Evolutionary conservation across 2,888 invertebrate genomes (phyloP).

Genomic region (Tethea ocularis): DNA sequence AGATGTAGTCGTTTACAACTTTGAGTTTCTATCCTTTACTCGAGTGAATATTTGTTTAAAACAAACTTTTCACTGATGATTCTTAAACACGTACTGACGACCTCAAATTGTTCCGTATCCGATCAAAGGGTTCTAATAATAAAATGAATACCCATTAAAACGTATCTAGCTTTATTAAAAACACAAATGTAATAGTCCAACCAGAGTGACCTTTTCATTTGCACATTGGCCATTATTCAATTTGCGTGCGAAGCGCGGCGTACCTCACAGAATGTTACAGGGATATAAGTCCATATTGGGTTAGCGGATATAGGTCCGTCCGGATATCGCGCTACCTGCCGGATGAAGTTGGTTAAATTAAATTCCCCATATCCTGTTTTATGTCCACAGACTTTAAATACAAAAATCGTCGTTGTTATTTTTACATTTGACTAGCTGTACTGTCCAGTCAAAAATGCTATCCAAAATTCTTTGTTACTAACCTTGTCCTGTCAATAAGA

Average conservation of each 20-base stretch:
- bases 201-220: neutral
- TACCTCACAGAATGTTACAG: neutral
- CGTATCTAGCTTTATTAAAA: neutral
- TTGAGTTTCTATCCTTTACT: too few species aligned
- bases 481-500: too few species aligned
- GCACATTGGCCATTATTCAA: neutral
- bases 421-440: neutral
- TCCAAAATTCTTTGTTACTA: too few species aligned
- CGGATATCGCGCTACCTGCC: conserved; percentile 24
- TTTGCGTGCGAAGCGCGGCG: neutral
- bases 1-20: too few species aligned
- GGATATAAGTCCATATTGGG: neutral
- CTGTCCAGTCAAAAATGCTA: too few species aligned
- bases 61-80: too few species aligned
- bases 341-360: conserved; percentile 27
- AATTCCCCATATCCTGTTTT: conserved; percentile 24
- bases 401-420: conserved; percentile 6
- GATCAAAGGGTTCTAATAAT: neutral
- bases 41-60: too few species aligned
- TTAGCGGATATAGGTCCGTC: conserved; percentile 26
- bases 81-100: too few species aligned
- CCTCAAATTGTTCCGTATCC: too few species aligned
- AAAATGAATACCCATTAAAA: neutral
- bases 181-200: neutral
- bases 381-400: conserved; percentile 9